Evolutionary conservation across 1,140 invertebrate genomes (phyloP), one percentile per base, ranked within the genome.

Genomic region (Eriosoma lanigerum): DNA sequence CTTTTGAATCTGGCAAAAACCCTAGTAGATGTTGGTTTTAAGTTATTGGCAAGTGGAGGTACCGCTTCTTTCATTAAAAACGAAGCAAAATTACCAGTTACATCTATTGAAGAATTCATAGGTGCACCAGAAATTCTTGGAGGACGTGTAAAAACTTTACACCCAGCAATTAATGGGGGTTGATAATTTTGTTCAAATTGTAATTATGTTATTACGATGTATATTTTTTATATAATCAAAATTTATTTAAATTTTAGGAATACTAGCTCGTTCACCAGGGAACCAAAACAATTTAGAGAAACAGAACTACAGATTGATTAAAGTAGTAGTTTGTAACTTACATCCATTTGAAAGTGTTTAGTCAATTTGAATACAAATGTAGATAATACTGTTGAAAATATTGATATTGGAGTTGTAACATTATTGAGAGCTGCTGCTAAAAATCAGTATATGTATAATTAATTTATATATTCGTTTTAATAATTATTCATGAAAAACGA

Each of bases 101-200:
- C 90, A 86, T 95, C 95, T 89, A 92, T 95, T 3, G 91, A 93
- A 0, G 91, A 93, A 21, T 91, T 95, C 48, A 94, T 93, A 0
- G 91, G 94, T 44, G 94, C 93, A 12, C 93, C 95, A 10, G 97
- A 99, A 88, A 98, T 99, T 92, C 89, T 99, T 10, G 95, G 95
- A 5, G 97, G 97, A 0, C 87, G 97, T 82, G 97, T 99, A 0
- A 99, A 99, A 86, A 98, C 97, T 0, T 88, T 99, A 10, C 97
- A 99, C 87, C 97, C 97, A 9, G 96, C 96, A 76, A 92, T 99
- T 29, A 96, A 98, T 89, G 96, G 91, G 81, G 96, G 96, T n/a
- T n/a, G n/a, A n/a, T 89, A 76, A 80, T 68, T 52, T 26, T 72
- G 3, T 62, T 13, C 19, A 81, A 72, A 19, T 62, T 32, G 10